phyloP scores from a whole-genome alignment of 2,888 invertebrate species.

The Drosophila parthenogenetica region DNA sequence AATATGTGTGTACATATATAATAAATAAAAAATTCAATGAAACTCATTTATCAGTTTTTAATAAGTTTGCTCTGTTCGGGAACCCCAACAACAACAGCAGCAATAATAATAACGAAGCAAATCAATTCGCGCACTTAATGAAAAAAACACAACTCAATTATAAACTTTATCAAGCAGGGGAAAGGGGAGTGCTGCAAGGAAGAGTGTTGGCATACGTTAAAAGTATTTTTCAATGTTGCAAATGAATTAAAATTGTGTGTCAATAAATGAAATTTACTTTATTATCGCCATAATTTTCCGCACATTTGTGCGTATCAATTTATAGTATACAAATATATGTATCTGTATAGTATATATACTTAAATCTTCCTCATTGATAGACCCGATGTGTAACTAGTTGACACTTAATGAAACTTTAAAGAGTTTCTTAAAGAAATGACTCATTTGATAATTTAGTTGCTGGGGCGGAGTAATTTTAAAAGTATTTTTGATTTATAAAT shows the following conservation, averaged over 20 bases:
- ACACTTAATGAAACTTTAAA: constrained; percentile 55
- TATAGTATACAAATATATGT: background rate
- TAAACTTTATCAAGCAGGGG: constrained; percentile 67
- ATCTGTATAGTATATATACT: constrained; percentile 7
- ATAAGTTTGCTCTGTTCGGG: constrained; percentile 67
- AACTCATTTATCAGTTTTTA: constrained; percentile 75
- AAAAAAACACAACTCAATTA: constrained; percentile 79
- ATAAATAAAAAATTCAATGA: constrained; percentile 49
- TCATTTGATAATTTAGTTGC: background rate
- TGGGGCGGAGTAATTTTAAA: background rate
- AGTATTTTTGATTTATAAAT: background rate
- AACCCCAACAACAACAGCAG: constrained; percentile 34
- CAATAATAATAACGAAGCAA: constrained; percentile 48
- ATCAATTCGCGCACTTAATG: constrained; percentile 79
- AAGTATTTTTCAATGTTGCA: constrained; percentile 67
- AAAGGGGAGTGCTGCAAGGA: background rate
- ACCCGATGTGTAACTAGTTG: constrained; percentile 39
- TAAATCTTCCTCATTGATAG: constrained; percentile 10
- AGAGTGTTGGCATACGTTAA: constrained; percentile 38
- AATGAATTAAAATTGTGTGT: constrained; percentile 74
- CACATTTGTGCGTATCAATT: constrained; percentile 15
- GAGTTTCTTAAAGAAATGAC: constrained; percentile 16
- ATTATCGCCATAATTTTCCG: constrained; percentile 57
- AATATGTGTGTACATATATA: constrained; percentile 15
- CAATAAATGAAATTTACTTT: constrained; percentile 71